These are phyloP conservation scores for Notarius lentiginosus DNA, from an alignment of 2,113 vertebrate species.

Conservation along the genomic window DNA sequence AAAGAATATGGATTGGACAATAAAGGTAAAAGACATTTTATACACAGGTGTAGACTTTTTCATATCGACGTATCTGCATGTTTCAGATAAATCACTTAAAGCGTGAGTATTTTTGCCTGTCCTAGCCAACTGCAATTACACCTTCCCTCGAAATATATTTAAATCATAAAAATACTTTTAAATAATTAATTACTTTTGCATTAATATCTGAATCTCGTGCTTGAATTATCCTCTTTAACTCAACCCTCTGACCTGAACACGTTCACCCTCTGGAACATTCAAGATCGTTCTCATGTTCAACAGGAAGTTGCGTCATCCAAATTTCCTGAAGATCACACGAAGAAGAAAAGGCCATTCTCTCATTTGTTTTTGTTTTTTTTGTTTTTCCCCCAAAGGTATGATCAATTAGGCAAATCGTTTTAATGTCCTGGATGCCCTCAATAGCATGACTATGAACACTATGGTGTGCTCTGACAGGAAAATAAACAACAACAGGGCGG, in stretches of 20 bases:
- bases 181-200: not conserved
- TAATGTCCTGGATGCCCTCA: no score
- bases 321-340: not conserved
- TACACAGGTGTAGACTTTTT: not conserved
- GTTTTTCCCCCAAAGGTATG: no score
- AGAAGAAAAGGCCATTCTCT: not conserved
- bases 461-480: no score
- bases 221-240: not conserved
- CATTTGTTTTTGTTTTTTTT: no score
- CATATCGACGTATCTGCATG: not conserved
- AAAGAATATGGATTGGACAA: not conserved
- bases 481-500: no score
- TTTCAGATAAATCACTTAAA: not conserved
- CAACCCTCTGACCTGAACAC: no score
- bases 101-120: not conserved
- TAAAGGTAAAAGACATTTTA: not conserved
- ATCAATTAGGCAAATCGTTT: no score
- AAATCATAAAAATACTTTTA: not conserved
- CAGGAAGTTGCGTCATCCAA: not conserved
- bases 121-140: not conserved
- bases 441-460: no score
- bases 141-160: not conserved
- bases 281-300: not conserved
- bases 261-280: no score
- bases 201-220: not conserved